phyloP scores from a whole-genome alignment of 2,113 vertebrate genomes.

The Alectura lathami region DNA sequence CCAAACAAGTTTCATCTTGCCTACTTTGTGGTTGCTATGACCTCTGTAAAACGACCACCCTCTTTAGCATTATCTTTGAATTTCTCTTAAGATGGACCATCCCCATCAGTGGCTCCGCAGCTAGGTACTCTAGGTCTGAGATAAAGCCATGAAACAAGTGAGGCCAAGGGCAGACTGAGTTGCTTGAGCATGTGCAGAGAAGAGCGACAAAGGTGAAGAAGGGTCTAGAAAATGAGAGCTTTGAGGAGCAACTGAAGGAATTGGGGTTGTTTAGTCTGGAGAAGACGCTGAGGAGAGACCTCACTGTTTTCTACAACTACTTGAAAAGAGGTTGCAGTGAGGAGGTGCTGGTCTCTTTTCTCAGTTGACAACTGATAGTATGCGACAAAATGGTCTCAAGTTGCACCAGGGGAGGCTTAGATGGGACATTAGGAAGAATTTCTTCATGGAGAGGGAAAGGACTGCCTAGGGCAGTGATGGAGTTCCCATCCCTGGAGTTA shows the following conservation, averaged over 20 bases:
- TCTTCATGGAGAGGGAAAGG: neutral
- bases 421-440: neutral
- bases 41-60: neutral
- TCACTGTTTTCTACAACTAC: neutral
- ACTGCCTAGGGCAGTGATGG: neutral
- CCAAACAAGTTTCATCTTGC: neutral
- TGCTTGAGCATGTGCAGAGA: neutral
- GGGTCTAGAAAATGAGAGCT: neutral
- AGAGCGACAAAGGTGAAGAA: neutral
- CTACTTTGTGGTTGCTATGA: conserved; percentile 8
- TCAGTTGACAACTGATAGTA: neutral
- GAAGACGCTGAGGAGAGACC: neutral
- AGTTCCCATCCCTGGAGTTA: neutral
- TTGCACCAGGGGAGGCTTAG: neutral
- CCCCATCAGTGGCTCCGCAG: neutral
- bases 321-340: neutral
- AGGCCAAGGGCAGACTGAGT: neutral
- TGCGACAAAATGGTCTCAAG: neutral
- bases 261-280: neutral
- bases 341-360: neutral
- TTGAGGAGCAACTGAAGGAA: neutral
- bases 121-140: no score
- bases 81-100: neutral
- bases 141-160: neutral
- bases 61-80: conserved; percentile 6